Base-by-base conservation (phyloP, 2,888 invertebrate species). In the Halocaridina rubra region DNA sequence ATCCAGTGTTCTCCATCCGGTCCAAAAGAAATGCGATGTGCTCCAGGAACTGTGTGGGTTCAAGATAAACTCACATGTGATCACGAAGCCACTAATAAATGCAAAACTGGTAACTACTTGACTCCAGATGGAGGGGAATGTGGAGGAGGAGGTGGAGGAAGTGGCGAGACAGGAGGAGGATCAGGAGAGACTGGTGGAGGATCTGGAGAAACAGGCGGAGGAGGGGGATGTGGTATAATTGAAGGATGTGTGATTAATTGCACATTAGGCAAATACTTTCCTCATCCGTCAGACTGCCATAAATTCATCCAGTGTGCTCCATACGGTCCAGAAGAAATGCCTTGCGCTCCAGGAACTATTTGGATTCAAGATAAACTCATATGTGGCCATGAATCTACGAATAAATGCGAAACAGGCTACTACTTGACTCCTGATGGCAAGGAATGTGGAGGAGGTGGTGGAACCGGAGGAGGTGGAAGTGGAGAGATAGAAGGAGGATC, bases 251-350 rank as follows among this genome's bases (percentile, higher is more conserved):
- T 81, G 7, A 59, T 81, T 33, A 46, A 74, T 30, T 81, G 81
- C n/a, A 19, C 33, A 7, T 27, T 64, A 7, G 64, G 78, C 3
- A 13, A 78, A 61, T 78, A 78, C 33, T 87, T 85, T 27, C 39
- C 86, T 0, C 85, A 85, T 67, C 84, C 69, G 8, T 61, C 64
- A 5, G 85, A 82, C 77, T 88, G 88, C 75, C 46, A 64, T 57
- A 72, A 75, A 71, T 88, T 88, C 59, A 77, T 88, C 29, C 87
- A 88, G 30, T 88, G 88, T 57, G 76, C 75, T 53, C 81, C 75
- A 8, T 75, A n/a, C n/a, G n/a, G n/a, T n/a, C n/a, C n/a, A n/a
- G n/a, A n/a, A n/a, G n/a, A n/a, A n/a, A n/a, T n/a, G n/a, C n/a
- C n/a, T n/a, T 27, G 53, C 29, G 39, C 64, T 3, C 29, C 75